phyloP scores from a whole-genome alignment of 2,888 invertebrate genomes.

The Caenorhabditis panamensis region DNA sequence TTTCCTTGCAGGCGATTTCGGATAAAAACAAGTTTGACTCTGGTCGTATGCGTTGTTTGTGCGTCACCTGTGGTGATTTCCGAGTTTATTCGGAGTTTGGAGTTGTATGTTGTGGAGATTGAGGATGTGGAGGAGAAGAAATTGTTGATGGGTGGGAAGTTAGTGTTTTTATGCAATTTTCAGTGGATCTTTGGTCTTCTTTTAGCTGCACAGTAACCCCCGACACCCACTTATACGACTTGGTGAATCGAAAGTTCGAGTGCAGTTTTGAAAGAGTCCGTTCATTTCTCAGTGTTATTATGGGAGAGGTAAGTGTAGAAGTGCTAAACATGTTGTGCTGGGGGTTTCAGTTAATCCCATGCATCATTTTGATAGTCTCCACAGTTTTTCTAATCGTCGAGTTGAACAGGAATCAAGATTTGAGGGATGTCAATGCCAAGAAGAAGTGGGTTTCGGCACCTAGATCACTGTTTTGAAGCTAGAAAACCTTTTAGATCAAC shows the following conservation, averaged over 20 bases:
- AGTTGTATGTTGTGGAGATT: conserved; percentile 7
- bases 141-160: background rate
- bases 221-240: background rate
- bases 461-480: background rate
- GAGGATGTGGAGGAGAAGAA: background rate
- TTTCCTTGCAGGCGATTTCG: background rate
- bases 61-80: conserved; percentile 4
- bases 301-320: conserved; percentile 15
- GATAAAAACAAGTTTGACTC: background rate
- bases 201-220: background rate
- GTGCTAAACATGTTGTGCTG: too few species aligned
- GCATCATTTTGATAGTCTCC: background rate
- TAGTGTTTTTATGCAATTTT: too few species aligned
- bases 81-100: background rate
- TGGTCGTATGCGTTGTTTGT: background rate
- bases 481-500: background rate
- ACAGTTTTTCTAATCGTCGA: conserved; percentile 10
- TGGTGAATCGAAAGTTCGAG: conserved; percentile 11
- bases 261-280: conserved; percentile 17
- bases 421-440: background rate
- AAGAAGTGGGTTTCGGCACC: too few species aligned
- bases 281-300: background rate
- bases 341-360: conserved; percentile 22
- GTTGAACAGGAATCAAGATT: background rate
- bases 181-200: too few species aligned